Percentiles rank a stretch among this genome's conserved stretches.
Conservation (phyloP, 2,797 vertebrate species). For the Hypotaenidia philippensis region DNA sequence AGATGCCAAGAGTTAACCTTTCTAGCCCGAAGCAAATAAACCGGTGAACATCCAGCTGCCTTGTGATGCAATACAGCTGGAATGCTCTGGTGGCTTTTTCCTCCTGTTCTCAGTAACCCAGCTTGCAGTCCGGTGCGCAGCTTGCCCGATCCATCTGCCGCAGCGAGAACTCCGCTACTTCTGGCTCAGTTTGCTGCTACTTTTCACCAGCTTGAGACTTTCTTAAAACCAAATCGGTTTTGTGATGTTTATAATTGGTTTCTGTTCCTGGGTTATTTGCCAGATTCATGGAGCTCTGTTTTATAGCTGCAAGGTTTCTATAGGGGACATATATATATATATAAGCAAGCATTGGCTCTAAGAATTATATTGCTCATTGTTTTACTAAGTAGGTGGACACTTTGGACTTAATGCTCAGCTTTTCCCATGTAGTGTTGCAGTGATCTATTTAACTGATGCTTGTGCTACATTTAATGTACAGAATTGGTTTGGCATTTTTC, state of each 20-base stretch:
- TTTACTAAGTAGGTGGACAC: background rate
- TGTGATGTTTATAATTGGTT: background rate
- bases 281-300: background rate
- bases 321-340: background rate
- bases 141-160: background rate
- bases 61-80: slow-evolving; percentile 50
- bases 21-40: background rate
- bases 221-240: background rate
- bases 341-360: background rate
- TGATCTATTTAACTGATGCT: background rate
- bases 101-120: background rate
- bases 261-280: slow-evolving; percentile 1
- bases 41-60: slow-evolving; percentile 35
- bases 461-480: background rate
- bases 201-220: background rate
- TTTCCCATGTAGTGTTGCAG: background rate
- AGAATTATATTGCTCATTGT: background rate
- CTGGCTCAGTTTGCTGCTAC: background rate
- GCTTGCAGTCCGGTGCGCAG: background rate
- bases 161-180: background rate
- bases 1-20: background rate
- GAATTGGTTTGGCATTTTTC: background rate
- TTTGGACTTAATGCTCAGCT: background rate
- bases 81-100: slow-evolving; percentile 43
- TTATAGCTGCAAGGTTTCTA: background rate